Conservation (phyloP, 2,888 invertebrate species). For the Meliscaeva auricollis region DNA sequence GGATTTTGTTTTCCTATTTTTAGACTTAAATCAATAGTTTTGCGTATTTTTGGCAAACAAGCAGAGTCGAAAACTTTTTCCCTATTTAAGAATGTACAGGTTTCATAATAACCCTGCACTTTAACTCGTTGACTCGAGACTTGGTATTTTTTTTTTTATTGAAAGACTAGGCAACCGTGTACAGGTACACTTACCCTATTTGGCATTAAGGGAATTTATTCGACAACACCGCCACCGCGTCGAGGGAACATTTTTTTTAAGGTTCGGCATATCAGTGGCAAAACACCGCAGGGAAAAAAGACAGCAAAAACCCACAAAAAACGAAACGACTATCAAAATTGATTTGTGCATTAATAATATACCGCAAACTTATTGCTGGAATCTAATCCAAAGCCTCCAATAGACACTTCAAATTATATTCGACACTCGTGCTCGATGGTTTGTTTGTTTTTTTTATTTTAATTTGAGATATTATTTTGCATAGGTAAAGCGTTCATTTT, state of each 20-base stretch:
- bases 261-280: conserved; percentile 46
- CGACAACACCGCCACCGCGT: background rate
- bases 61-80: too few species aligned
- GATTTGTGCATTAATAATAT: conserved; percentile 70
- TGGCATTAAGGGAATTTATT: background rate
- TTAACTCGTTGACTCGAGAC: too few species aligned
- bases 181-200: conserved; percentile 26
- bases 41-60: too few species aligned
- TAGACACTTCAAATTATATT: conserved; percentile 62
- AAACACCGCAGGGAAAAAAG: background rate
- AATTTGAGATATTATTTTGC: background rate
- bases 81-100: too few species aligned
- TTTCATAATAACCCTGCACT: too few species aligned
- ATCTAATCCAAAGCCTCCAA: conserved; percentile 55
- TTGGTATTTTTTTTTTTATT: too few species aligned
- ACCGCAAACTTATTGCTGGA: conserved; percentile 42
- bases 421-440: conserved; percentile 42
- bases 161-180: too few species aligned
- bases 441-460: background rate
- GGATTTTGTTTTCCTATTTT: too few species aligned
- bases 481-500: conserved; percentile 47
- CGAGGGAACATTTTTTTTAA: conserved; percentile 58
- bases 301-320: background rate
- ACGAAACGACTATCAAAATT: conserved; percentile 61
- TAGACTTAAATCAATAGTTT: too few species aligned